Evolutionary conservation across 2,113 vertebrate genomes (phyloP).

Genomic region (Passer montanus): DNA sequence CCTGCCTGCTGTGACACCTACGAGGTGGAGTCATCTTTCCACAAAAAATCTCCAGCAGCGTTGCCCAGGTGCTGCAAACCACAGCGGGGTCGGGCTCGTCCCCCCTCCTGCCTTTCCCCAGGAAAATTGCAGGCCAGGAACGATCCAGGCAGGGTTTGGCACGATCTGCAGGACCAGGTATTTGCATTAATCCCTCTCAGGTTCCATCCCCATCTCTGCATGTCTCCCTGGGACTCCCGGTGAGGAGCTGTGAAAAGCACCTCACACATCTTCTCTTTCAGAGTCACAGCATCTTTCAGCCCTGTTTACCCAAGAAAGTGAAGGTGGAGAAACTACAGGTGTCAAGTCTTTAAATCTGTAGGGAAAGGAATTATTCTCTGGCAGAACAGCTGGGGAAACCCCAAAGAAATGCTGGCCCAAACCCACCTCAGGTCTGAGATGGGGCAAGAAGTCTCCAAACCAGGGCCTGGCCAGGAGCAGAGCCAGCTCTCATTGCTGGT

Average conservation of each 20-base stretch:
- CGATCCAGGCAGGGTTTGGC: not conserved
- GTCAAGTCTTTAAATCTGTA: not conserved
- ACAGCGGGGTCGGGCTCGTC: accelerated
- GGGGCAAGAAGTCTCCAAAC: not conserved
- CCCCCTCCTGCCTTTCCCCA: not conserved
- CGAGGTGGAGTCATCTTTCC: not conserved
- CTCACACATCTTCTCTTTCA: not conserved
- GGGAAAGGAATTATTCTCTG: not conserved
- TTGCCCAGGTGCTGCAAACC: not conserved
- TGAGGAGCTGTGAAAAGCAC: not conserved
- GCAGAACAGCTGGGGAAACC: not conserved
- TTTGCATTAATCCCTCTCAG: not conserved
- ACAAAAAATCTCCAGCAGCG: not conserved
- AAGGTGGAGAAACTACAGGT: not conserved
- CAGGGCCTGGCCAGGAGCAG: not conserved
- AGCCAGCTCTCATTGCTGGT: not conserved
- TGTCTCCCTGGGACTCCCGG: not conserved
- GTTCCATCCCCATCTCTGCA: not conserved
- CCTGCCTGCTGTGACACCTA: not conserved
- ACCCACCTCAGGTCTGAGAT: not conserved
- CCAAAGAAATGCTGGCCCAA: not conserved
- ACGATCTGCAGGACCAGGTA: not conserved
- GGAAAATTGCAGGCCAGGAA: not conserved
- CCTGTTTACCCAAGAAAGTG: not conserved
- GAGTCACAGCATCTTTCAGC: not conserved